Evolutionary conservation across 2,888 invertebrate species (phyloP).

Genomic region (Sinopyrophorus schimmeli): DNA sequence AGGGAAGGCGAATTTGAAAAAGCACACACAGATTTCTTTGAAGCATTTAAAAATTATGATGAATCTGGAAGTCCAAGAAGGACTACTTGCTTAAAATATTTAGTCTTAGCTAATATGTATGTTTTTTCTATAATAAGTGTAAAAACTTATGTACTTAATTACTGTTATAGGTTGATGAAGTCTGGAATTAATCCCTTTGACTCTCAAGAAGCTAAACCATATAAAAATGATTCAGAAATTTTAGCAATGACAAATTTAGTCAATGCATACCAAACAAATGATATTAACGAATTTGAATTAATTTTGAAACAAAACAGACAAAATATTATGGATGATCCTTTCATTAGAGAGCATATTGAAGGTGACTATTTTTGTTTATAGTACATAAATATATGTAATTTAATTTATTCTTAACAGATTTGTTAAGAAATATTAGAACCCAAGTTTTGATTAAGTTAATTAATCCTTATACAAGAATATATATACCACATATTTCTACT

Average conservation of each 20-base stretch:
- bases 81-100: constrained; percentile 96
- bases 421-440: constrained; percentile 93
- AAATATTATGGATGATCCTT: constrained; percentile 99
- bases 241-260: constrained; percentile 99
- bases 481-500: constrained; percentile 96
- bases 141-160: constrained; percentile 3
- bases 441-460: constrained; percentile 97
- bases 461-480: constrained; percentile 96
- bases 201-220: constrained; percentile 99
- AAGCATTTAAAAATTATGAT: constrained; percentile 99
- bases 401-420: no score
- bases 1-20: constrained; percentile 98
- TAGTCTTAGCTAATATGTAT: constrained; percentile 97
- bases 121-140: constrained; percentile 56
- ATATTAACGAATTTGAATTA: constrained; percentile 96
- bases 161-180: constrained; percentile 84
- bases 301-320: constrained; percentile 91
- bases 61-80: constrained; percentile 96
- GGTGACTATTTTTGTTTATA: constrained; percentile 51
- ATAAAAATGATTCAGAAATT: constrained; percentile 99
- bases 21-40: constrained; percentile 99
- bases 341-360: constrained; percentile 98
- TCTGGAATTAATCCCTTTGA: constrained; percentile 99
- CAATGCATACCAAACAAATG: constrained; percentile 95
- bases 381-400: neutral